These are phyloP conservation scores for Tetranychus piercei DNA, from an alignment of 2,888 invertebrate species.

Conservation along the genomic window DNA sequence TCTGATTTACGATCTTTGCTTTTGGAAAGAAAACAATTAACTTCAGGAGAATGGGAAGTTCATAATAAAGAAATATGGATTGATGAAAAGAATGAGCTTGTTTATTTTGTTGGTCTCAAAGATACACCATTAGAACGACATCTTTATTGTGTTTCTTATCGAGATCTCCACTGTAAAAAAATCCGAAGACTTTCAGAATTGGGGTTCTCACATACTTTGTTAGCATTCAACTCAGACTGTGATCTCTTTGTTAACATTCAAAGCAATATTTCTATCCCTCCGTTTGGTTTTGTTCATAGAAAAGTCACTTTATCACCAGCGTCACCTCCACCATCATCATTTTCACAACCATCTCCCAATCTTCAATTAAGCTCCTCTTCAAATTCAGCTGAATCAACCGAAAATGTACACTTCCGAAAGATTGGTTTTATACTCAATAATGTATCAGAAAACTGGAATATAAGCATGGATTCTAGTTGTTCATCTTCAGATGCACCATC, in stretches of 20 bases:
- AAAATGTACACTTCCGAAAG: background rate
- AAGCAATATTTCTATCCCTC: constrained; percentile 24
- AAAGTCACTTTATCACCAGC: background rate
- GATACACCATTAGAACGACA: constrained; percentile 84
- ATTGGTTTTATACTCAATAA: constrained; percentile 11
- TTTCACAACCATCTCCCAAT: background rate
- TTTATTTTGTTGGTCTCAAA: constrained; percentile 74
- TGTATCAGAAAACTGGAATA: background rate
- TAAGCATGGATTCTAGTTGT: background rate
- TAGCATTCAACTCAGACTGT: constrained; percentile 16
- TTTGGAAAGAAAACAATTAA: constrained; percentile 28
- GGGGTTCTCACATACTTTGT: constrained; percentile 17
- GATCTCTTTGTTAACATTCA: constrained; percentile 26
- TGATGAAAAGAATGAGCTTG: constrained; percentile 52
- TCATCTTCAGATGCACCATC: constrained; percentile 6
- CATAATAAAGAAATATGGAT: constrained; percentile 50
- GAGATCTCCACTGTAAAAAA: background rate
- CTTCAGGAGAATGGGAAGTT: constrained; percentile 35
- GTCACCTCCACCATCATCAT: background rate
- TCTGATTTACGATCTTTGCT: background rate
- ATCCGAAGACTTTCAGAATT: constrained; percentile 17
- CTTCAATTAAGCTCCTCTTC: background rate
- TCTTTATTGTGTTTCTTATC: constrained; percentile 46
- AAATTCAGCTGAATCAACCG: background rate
- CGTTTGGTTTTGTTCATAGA: constrained; percentile 24